Base-by-base conservation (phyloP, 2,797 vertebrate species). In the Rallus crepitans region DNA sequence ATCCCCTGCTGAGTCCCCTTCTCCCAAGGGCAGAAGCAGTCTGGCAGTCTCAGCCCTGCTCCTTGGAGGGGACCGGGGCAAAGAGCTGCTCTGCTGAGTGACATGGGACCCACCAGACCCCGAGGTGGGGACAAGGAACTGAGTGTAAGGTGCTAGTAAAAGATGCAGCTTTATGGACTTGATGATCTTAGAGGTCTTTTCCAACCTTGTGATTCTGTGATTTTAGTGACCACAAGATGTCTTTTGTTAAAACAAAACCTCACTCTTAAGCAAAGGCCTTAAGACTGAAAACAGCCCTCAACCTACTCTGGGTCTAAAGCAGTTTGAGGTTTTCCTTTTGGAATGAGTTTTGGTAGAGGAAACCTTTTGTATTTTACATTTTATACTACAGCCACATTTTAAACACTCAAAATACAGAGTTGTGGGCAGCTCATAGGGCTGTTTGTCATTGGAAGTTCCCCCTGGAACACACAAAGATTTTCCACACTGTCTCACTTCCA, bases 171-270 rank as follows among this genome's bases (percentile, higher is more conserved):
- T 40, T 40, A 40, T 40, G 39, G 39, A 40, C 39, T 42, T 42
- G 40, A 42, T 42, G 42, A 45, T 19, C 42, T 45, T 45, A 45
- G 18, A 45, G 42, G 42, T 45, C 42, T 45, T 45, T 19, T 45
- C 18, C 42, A 45, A 19, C 42, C 42, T 42, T 42, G 40, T 42
- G 40, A 18, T 42, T 42, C 42, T 45, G 42, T 45, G 17, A 45
- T 27, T 83, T 19, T 11, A 52, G 39, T 2, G 9, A 6, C 1
- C 8, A 1, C 28, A 33, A 23, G 40, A 18, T 0, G 3, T 10
- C 1, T 19, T 33, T 78, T 37, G 35, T 23, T 12, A 33, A 83
- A 84, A 47, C 0, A 53, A 57, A 57, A 23, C 31, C 52, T 47
- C 21, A 47, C 21, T 23, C 20, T 23, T 47, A 47, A 47, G 47